Percentiles rank a stretch among this genome's conserved stretches.
phyloP scores from a whole-genome alignment of 2,888 invertebrate species.

The Taphrorychus bicolor region DNA sequence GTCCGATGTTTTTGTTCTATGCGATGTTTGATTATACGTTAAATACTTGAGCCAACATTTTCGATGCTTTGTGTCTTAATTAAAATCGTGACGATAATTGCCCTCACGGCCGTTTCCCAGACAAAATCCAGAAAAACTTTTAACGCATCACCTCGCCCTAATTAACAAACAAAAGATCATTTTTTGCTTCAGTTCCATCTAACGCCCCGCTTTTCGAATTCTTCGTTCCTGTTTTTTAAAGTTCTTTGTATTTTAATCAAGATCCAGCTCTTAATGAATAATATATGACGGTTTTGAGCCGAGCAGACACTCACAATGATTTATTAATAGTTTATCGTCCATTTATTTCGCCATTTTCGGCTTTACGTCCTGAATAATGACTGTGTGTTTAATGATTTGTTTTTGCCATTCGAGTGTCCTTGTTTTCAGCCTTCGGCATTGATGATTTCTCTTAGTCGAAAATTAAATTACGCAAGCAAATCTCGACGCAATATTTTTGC shows the following conservation, averaged over 20 bases:
- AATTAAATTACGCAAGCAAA: background rate
- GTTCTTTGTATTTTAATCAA: slow-evolving; percentile 34
- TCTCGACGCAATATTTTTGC: background rate
- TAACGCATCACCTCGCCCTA: slow-evolving; percentile 45
- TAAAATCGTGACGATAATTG: slow-evolving; percentile 40
- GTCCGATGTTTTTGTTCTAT: background rate
- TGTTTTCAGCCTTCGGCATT: background rate
- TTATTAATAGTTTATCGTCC: slow-evolving; percentile 12
- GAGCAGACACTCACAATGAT: slow-evolving; percentile 14
- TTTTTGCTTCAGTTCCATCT: slow-evolving; percentile 36
- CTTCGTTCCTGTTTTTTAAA: slow-evolving; percentile 13
- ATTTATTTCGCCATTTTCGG: background rate
- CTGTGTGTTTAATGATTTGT: background rate
- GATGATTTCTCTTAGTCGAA: no score
- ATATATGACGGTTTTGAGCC: slow-evolving; percentile 5
- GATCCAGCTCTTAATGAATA: slow-evolving; percentile 13
- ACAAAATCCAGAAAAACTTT: slow-evolving; percentile 44
- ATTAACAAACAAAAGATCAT: slow-evolving; percentile 45
- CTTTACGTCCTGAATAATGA: background rate
- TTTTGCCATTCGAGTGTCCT: background rate
- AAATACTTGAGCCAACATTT: background rate
- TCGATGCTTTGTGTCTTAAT: slow-evolving; percentile 13
- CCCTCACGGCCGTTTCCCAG: slow-evolving; percentile 42
- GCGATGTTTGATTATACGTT: background rate
- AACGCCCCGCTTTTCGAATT: slow-evolving; percentile 23